Base-by-base conservation (phyloP, 2,113 vertebrate species). In the Trogon surrucura region DNA sequence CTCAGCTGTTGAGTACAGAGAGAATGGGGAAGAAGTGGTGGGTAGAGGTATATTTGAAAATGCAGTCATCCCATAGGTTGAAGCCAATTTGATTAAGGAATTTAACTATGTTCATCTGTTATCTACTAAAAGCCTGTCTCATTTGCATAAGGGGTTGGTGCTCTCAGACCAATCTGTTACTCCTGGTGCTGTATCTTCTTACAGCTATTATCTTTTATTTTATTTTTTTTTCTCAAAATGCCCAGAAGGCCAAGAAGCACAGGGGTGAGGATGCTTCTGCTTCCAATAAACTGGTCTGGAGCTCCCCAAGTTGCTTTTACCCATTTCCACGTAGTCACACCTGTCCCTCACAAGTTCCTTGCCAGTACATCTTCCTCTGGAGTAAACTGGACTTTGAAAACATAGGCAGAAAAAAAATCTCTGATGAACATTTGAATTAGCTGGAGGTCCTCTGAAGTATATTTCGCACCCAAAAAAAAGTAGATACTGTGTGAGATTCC, bases 41-140 rank as follows among this genome's bases (percentile, higher is more conserved):
- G 30, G 47, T 88, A 88, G 44, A 56, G 7, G 17, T 26, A 14
- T 51, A 13, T 88, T 89, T 89, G 73, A 80, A 80, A 94, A 44
- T 57, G 4, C 23, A 80, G 38, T 45, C 30, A 62, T 88, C 16
- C 36, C 57, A 79, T 13, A 50, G 32, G 27, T 30, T 60, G 66
- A 77, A 91, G 26, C 9, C 50, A 47, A 41, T 34, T 57, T 50
- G 60, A 67, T 53, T 64, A 60, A 86, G 66, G 66, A 65, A 71
- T 29, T 69, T 79, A 93, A 75, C 34, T 30, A 5, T 38, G 13
- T 32, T 95, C 23, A 44, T 69, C 17, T 80, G 25, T 84, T 87
- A 74, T 29, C 56, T 48, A 32, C 47, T 77, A 66, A 80, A 91
- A 92, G 61, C 9, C 56, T 50, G 81, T 48, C 32, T n/a, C 9